These are phyloP conservation scores for Melanerpes aurifrons DNA, from an alignment of 2,113 vertebrate species.

Conservation along the genomic window DNA sequence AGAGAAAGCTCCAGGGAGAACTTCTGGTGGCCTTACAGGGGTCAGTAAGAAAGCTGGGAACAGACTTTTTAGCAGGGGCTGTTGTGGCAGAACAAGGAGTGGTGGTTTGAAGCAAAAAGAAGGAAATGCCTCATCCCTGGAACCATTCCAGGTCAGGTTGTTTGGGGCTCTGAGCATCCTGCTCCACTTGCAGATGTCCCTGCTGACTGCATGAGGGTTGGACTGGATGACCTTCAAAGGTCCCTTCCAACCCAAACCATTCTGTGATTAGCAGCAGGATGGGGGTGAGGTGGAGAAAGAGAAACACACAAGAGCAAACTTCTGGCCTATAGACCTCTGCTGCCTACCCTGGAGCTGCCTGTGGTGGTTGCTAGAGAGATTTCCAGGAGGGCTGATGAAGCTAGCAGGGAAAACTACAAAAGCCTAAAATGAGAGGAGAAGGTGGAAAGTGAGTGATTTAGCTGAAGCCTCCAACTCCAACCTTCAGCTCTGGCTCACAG, in stretches of 20 bases:
- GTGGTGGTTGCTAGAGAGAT: fast-evolving
- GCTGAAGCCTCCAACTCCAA: neutral
- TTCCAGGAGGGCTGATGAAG: neutral
- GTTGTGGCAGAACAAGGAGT: neutral
- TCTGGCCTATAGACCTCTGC: neutral
- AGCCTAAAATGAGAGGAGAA: neutral
- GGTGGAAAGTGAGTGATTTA: neutral
- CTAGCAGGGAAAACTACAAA: neutral
- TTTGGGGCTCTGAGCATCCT: neutral
- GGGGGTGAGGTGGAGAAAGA: neutral
- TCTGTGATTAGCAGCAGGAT: no score
- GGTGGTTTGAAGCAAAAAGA: neutral
- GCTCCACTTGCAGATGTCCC: neutral
- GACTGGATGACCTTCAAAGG: neutral
- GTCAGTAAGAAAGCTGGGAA: neutral
- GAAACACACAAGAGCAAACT: fast-evolving
- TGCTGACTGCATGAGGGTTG: neutral
- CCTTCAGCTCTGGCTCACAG: neutral
- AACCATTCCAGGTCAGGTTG: neutral
- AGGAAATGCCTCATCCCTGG: neutral
- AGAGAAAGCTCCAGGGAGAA: neutral
- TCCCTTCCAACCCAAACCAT: neutral
- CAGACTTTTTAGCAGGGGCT: neutral
- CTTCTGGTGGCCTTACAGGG: neutral
- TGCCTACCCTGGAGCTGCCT: neutral